Conservation (phyloP, 2,113 vertebrate species). For the Xenopus borealis region DNA sequence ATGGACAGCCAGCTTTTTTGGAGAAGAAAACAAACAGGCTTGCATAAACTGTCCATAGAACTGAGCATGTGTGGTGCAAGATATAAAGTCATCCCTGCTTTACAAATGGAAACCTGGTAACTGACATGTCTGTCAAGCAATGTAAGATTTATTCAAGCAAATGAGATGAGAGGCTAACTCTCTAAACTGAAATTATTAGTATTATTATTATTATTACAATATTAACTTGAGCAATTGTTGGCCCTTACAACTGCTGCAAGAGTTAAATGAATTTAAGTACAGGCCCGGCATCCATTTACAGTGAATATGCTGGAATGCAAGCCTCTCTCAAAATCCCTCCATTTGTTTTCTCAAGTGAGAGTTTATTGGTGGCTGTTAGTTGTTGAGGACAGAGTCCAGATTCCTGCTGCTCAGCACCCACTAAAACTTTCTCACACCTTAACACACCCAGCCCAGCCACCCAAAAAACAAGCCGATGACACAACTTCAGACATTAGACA, state of each 20-base stretch:
- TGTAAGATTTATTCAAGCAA: no score
- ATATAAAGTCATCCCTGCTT: no score
- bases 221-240: not conserved
- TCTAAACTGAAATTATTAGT: no score
- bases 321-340: not conserved
- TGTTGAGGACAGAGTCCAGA: slow-evolving; percentile 18
- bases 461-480: slow-evolving; percentile 7
- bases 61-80: no score
- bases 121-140: no score
- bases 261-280: not conserved
- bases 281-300: not conserved
- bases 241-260: not conserved
- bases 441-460: slow-evolving; percentile 9
- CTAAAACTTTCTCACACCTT: slow-evolving; percentile 14
- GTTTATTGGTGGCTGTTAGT: slow-evolving; percentile 16
- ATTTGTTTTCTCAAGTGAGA: slow-evolving; percentile 17
- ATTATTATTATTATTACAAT: no score
- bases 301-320: not conserved
- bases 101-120: no score
- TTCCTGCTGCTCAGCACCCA: slow-evolving; percentile 15
- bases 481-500: not conserved
- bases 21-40: no score
- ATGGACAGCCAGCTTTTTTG: no score
- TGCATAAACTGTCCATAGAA: no score
- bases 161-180: no score